Evolutionary conservation across 2,888 invertebrate genomes (phyloP).

Genomic region (Epinotia bilunana): DNA sequence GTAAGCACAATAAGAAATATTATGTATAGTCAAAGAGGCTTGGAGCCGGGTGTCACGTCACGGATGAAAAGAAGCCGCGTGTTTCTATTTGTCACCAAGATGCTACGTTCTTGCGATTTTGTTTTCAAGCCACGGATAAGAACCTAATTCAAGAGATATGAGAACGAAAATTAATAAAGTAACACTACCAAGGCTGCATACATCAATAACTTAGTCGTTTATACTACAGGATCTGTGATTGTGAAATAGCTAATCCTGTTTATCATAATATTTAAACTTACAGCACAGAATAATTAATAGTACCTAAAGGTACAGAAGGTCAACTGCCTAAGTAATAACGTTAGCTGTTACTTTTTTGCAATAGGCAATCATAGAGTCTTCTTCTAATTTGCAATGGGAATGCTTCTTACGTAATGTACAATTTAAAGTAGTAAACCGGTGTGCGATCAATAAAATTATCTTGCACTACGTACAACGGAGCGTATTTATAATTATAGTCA

Average conservation of each 20-base stretch:
- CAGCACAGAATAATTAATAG: too few species aligned
- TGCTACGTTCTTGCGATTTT: slow-evolving; percentile 26
- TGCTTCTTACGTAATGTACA: too few species aligned
- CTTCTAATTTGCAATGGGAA: too few species aligned
- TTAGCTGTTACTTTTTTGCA: too few species aligned
- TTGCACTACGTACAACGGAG: too few species aligned
- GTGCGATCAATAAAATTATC: too few species aligned
- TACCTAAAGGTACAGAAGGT: too few species aligned
- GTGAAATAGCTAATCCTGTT: neutral
- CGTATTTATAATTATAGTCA: too few species aligned
- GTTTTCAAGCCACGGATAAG: neutral
- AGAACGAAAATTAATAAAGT: too few species aligned
- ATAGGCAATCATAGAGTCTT: too few species aligned
- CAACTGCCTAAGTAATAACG: too few species aligned
- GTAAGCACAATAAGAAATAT: slow-evolving; percentile 63
- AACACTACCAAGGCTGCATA: neutral
- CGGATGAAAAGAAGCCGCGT: slow-evolving; percentile 55
- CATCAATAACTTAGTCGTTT: neutral
- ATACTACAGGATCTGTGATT: neutral
- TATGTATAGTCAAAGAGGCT: slow-evolving; percentile 61
- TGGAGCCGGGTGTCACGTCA: slow-evolving; percentile 53
- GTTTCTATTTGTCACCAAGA: slow-evolving; percentile 59
- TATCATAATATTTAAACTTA: neutral
- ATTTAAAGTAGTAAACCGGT: too few species aligned
- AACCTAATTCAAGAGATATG: neutral